Conservation (phyloP, 2,797 vertebrate genomes). For the Sciaenops ocellatus region DNA sequence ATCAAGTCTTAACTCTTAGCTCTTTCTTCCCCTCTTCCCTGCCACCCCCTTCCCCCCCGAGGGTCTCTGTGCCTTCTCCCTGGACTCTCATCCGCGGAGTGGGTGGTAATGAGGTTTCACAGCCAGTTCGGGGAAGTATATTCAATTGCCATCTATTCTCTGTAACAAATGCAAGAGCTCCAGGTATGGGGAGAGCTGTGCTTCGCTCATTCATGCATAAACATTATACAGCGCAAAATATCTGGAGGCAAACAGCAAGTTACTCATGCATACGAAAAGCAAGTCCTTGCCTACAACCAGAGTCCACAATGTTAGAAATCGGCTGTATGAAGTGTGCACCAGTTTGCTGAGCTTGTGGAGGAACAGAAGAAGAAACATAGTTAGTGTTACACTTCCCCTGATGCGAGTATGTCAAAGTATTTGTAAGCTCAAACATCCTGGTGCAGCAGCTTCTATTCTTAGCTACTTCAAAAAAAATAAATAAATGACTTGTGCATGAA, state of each 20-base stretch:
- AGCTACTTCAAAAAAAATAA: conserved; percentile 5
- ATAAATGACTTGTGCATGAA: conserved; percentile 4
- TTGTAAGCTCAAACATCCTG: conserved; percentile 3
- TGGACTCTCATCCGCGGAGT: conserved; percentile 30
- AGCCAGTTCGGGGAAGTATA: conserved; percentile 51
- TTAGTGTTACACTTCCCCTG: not conserved
- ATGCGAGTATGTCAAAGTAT: conserved; percentile 19
- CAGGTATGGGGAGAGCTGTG: conserved; percentile 36
- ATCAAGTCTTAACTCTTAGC: conserved; percentile 15
- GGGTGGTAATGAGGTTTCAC: conserved; percentile 65
- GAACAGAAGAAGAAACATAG: not conserved
- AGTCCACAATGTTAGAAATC: not conserved
- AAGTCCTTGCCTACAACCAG: conserved; percentile 5
- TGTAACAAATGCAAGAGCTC: conserved; percentile 47
- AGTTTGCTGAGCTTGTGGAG: conserved; percentile 4
- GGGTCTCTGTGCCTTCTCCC: conserved; percentile 49
- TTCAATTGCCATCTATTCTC: conserved; percentile 65
- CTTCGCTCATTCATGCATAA: conserved; percentile 41
- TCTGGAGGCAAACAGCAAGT: conserved; percentile 27
- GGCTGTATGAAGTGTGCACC: not conserved
- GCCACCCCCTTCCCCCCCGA: conserved; percentile 6
- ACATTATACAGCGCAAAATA: conserved; percentile 29
- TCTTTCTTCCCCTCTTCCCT: conserved; percentile 1
- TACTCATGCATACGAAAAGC: conserved; percentile 31
- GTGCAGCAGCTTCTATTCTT: conserved; percentile 13